Percentiles rank a stretch among this genome's conserved stretches.
phyloP scores from a whole-genome alignment of 2,797 vertebrate species.

The Poecilia picta region DNA sequence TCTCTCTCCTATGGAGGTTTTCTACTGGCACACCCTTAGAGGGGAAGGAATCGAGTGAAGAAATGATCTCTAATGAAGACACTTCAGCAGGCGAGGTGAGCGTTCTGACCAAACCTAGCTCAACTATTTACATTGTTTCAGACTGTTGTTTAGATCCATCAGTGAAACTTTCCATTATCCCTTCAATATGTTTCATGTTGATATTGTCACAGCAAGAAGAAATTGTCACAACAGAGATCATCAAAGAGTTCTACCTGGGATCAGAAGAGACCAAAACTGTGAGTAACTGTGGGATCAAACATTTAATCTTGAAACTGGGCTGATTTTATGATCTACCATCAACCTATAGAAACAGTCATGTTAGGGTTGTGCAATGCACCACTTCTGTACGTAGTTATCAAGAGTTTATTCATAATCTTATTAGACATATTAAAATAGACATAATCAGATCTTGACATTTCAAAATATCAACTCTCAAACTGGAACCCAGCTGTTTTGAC shows the following conservation, averaged over 20 bases:
- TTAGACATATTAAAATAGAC: background rate
- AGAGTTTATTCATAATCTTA: background rate
- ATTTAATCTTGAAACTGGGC: background rate
- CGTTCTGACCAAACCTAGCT: background rate
- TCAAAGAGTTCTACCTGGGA: conserved; percentile 89
- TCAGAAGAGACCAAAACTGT: conserved; percentile 95
- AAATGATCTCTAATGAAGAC: conserved; percentile 83
- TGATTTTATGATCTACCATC: background rate
- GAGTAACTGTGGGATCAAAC: conserved; percentile 32
- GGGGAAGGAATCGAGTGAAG: conserved; percentile 55
- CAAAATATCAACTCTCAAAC: background rate
- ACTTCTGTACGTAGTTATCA: background rate
- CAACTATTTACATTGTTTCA: background rate
- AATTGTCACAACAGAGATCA: conserved; percentile 89
- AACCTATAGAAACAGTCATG: background rate
- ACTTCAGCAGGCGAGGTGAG: conserved; percentile 40
- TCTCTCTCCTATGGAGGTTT: conserved; percentile 95
- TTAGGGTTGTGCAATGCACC: background rate
- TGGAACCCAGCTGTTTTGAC: background rate
- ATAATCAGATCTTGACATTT: background rate
- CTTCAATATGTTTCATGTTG: conserved; percentile 14
- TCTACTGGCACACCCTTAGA: conserved; percentile 75
- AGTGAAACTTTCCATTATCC: background rate
- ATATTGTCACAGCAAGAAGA: conserved; percentile 78
- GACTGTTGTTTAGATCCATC: background rate